These are phyloP conservation scores for Epiblema foenella DNA, from an alignment of 2,888 invertebrate species.

Conservation along the genomic window DNA sequence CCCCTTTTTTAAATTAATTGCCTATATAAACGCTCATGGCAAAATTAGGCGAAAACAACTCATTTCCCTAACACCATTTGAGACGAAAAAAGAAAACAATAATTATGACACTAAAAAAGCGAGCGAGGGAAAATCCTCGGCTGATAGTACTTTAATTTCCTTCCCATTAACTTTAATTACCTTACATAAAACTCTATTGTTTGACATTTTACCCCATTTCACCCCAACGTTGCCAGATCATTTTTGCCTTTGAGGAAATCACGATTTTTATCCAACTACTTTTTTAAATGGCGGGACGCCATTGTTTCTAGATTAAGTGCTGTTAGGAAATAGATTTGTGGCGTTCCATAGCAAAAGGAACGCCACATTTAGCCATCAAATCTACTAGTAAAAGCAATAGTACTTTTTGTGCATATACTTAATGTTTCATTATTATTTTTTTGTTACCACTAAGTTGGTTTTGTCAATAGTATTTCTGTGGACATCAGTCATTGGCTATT, in stretches of 20 bases:
- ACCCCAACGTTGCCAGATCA: conserved; percentile 63
- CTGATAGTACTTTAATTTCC: conserved; percentile 71
- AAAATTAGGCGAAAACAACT: conserved; percentile 43
- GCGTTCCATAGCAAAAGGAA: too few relatives aligned
- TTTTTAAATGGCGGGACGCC: conserved; percentile 23
- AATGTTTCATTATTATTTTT: too few relatives aligned
- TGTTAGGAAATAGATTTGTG: conserved; percentile 22
- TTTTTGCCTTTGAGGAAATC: conserved; percentile 65
- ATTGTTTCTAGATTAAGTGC: conserved; percentile 17
- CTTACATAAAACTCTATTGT: conserved; percentile 73
- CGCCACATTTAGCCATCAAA: too few relatives aligned
- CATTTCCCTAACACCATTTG: conserved; percentile 33
- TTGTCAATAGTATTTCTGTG: too few relatives aligned
- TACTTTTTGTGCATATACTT: too few relatives aligned
- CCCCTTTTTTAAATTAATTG: conserved; percentile 21
- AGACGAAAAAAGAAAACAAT: conserved; percentile 39
- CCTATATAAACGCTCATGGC: conserved; percentile 37
- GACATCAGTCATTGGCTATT: too few relatives aligned
- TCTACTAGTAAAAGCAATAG: too few relatives aligned
- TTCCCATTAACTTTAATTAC: conserved; percentile 70
- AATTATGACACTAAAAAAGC: conserved; percentile 47
- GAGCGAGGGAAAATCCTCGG: conserved; percentile 56
- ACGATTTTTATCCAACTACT: conserved; percentile 48
- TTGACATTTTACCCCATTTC: conserved; percentile 53
- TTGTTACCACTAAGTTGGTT: too few relatives aligned